Conservation (phyloP, 2,113 vertebrate genomes). For the Rhabdomys dilectus region DNA sequence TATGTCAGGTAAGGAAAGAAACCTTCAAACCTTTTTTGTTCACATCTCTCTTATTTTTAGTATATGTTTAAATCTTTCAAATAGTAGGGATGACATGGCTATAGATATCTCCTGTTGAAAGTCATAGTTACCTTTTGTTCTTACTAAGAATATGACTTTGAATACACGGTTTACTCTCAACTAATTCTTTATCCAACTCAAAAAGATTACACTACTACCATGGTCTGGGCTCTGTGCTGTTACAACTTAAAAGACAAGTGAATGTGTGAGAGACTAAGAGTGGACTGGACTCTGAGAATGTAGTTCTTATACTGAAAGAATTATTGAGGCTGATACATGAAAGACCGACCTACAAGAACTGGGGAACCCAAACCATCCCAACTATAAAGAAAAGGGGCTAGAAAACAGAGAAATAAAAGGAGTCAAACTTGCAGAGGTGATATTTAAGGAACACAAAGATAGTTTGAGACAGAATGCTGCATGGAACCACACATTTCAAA, state of each 20-base stretch:
- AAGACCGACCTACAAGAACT: too few species aligned
- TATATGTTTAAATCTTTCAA: not conserved
- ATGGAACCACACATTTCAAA: not conserved
- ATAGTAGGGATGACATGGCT: not conserved
- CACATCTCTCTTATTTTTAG: not conserved
- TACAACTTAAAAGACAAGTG: not conserved
- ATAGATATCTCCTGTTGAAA: not conserved
- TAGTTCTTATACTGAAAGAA: not conserved
- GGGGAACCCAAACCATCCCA: not conserved
- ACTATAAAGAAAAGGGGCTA: not conserved
- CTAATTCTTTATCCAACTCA: too few species aligned
- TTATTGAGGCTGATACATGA: not conserved
- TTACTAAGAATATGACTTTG: not conserved
- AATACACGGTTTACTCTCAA: not conserved
- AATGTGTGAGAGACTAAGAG: not conserved
- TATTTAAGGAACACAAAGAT: too few species aligned
- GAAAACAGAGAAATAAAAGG: not conserved
- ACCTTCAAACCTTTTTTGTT: not conserved
- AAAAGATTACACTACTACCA: too few species aligned
- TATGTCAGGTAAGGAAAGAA: constrained; percentile 70
- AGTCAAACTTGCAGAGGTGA: not conserved
- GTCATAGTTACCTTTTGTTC: not conserved
- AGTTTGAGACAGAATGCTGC: not conserved
- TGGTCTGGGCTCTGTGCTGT: too few species aligned
- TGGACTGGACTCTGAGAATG: not conserved